phyloP scores from a whole-genome alignment of 2,797 vertebrate species.

The Hippocampus kuda region DNA sequence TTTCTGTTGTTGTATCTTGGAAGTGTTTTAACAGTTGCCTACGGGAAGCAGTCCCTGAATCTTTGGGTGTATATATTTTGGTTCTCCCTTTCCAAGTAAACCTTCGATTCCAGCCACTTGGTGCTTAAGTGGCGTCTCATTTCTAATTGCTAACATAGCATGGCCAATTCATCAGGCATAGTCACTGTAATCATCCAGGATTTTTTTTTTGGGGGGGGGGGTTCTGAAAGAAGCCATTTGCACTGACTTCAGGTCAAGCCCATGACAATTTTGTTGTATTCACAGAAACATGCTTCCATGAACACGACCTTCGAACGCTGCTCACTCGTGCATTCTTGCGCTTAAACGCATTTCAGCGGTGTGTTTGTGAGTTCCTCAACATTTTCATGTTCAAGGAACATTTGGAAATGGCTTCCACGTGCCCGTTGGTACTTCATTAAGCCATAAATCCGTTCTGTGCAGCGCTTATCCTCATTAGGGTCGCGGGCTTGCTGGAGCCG shows the following conservation, averaged over 20 bases:
- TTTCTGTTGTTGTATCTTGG: not conserved
- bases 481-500: no score
- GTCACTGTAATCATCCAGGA: conserved; percentile 54
- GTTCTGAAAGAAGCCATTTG: conserved; percentile 17
- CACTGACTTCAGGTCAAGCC: conserved; percentile 32
- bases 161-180: conserved; percentile 53
- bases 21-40: not conserved
- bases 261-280: conserved; percentile 10
- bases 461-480: no score
- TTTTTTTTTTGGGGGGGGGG: conserved; percentile 20
- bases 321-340: conserved; percentile 32
- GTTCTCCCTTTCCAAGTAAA: conserved; percentile 7
- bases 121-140: conserved; percentile 51
- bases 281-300: conserved; percentile 22
- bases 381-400: conserved; percentile 25
- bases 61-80: not conserved
- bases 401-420: conserved; percentile 55
- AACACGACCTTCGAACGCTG: conserved; percentile 29
- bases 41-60: not conserved
- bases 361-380: conserved; percentile 32
- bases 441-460: no score
- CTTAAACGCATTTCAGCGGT: conserved; percentile 32
- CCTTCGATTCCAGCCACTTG: conserved; percentile 29
- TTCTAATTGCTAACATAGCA: conserved; percentile 49
- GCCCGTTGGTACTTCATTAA: conserved; percentile 12